phyloP scores from a whole-genome alignment of 2,888 invertebrate species.

The Encarsia formosa region DNA sequence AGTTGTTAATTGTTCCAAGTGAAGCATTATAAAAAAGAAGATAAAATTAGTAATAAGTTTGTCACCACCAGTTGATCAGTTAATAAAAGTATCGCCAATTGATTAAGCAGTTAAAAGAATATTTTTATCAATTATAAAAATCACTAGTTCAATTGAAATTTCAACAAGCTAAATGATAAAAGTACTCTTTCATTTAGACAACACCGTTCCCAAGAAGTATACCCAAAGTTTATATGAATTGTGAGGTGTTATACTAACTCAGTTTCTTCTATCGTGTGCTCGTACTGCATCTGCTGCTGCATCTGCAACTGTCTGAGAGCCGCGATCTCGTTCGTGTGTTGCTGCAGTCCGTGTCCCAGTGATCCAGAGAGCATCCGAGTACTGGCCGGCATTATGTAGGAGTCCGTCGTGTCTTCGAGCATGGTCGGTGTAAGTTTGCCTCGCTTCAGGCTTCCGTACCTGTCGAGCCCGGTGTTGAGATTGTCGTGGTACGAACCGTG shows the following conservation, averaged over 20 bases:
- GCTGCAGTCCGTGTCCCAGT: slow-evolving; percentile 46
- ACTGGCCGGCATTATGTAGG: slow-evolving; percentile 47
- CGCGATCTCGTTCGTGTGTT: slow-evolving; percentile 47
- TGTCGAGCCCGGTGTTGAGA: slow-evolving; percentile 39
- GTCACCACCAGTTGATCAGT: slow-evolving; percentile 22
- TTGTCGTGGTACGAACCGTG: slow-evolving; percentile 48
- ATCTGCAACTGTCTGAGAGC: slow-evolving; percentile 43
- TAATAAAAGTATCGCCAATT: too few relatives aligned
- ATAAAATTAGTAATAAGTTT: slow-evolving; percentile 16
- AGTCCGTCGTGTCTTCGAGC: slow-evolving; percentile 44
- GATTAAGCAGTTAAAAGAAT: too few relatives aligned
- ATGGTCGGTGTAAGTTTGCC: slow-evolving; percentile 45
- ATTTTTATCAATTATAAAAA: too few relatives aligned
- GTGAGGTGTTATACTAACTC: slow-evolving; percentile 45
- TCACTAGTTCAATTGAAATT: too few relatives aligned
- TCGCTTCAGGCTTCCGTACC: slow-evolving; percentile 47
- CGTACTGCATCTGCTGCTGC: slow-evolving; percentile 42
- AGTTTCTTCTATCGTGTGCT: slow-evolving; percentile 48
- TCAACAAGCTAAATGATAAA: too few relatives aligned
- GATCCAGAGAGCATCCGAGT: slow-evolving; percentile 46
- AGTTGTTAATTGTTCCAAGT: slow-evolving; percentile 20
- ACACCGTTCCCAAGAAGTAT: too few relatives aligned
- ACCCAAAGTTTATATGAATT: too few relatives aligned
- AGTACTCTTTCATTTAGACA: too few relatives aligned
- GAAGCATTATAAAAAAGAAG: slow-evolving; percentile 21